phyloP scores from a whole-genome alignment of 2,888 invertebrate species.

The Coremacera marginata region DNA sequence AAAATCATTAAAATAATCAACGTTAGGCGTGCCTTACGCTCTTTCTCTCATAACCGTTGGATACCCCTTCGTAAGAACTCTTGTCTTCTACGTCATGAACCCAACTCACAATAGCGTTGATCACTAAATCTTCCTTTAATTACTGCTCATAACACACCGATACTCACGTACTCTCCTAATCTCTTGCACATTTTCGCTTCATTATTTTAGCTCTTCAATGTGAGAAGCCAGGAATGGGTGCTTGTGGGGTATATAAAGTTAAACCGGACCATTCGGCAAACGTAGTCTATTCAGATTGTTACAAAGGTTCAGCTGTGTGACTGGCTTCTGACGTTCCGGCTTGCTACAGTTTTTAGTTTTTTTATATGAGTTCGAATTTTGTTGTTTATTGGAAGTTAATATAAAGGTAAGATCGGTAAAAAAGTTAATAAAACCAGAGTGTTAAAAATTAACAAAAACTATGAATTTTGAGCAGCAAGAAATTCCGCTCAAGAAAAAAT shows the following conservation, averaged over 20 bases:
- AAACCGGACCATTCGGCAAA: conserved; percentile 49
- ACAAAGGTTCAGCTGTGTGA: conserved; percentile 59
- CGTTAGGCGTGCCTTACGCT: background rate
- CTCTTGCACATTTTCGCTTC: background rate
- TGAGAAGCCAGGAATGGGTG: background rate
- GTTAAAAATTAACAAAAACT: background rate
- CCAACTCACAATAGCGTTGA: too few species aligned
- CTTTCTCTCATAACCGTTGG: background rate
- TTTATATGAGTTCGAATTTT: conserved; percentile 29
- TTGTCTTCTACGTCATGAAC: too few species aligned
- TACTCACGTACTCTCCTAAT: background rate
- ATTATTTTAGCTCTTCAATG: background rate
- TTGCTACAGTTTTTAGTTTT: conserved; percentile 33
- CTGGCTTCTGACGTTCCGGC: conserved; percentile 48
- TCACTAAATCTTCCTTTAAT: too few species aligned
- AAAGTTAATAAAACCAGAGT: background rate
- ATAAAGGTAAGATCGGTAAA: conserved; percentile 20
- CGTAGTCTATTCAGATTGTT: conserved; percentile 62
- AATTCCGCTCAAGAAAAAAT: background rate
- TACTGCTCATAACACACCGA: too few species aligned
- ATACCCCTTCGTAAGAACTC: background rate
- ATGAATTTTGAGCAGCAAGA: background rate
- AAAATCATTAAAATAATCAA: too few species aligned
- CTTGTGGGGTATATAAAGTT: conserved; percentile 58
- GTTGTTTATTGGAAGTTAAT: conserved; percentile 22